These are phyloP conservation scores for Momotus momota DNA, from an alignment of 2,797 vertebrate species.

Conservation along the genomic window DNA sequence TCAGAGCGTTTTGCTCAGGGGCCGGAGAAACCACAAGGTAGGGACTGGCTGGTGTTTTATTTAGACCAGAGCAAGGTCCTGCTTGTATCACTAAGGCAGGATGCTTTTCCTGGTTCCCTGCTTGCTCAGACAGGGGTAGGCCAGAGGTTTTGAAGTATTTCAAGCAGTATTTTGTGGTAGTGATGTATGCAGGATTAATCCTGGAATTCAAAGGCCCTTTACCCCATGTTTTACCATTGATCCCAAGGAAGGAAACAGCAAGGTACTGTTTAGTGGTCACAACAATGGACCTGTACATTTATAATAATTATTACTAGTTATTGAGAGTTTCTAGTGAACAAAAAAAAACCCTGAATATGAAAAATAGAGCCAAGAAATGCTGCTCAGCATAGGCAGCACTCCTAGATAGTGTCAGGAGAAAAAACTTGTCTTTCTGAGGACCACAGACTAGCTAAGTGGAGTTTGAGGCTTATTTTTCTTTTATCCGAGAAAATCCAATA, in stretches of 20 bases:
- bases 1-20: background rate
- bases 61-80: background rate
- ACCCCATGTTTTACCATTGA: background rate
- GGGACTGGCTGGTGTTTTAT: background rate
- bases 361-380: background rate
- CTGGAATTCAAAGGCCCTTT: background rate
- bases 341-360: background rate
- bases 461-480: conserved; percentile 63
- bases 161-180: background rate
- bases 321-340: background rate
- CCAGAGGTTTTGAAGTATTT: background rate
- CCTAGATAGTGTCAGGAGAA: background rate
- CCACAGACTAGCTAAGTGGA: conserved; percentile 31
- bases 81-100: background rate
- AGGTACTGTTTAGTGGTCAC: background rate
- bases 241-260: background rate
- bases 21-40: background rate
- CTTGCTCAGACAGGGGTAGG: background rate
- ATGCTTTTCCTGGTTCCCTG: background rate
- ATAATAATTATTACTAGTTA: background rate
- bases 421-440: conserved; percentile 20
- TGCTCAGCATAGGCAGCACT: background rate
- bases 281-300: background rate
- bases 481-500: conserved; percentile 72
- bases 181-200: background rate